These are phyloP conservation scores for Pogonus chalceus DNA, from an alignment of 1,140 invertebrate genomes.

Conservation along the genomic window DNA sequence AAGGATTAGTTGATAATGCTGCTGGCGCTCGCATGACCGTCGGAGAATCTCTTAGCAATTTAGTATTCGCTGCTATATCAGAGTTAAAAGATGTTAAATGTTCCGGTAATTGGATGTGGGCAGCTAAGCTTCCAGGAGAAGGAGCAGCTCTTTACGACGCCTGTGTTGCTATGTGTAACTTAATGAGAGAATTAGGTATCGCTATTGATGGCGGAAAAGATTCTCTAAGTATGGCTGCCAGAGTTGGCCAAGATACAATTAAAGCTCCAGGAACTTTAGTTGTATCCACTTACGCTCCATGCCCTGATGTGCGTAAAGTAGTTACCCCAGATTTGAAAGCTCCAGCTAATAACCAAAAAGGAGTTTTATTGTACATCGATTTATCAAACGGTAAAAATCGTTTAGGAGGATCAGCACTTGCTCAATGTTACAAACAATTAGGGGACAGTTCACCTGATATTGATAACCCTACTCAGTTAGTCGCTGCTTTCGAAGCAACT, in stretches of 20 bases:
- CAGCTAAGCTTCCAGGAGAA: slow-evolving; percentile 86
- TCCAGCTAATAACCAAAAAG: slow-evolving; percentile 41
- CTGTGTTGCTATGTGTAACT: slow-evolving; percentile 75
- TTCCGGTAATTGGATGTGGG: slow-evolving; percentile 99
- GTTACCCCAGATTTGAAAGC: slow-evolving; percentile 85
- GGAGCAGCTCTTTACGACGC: slow-evolving; percentile 79
- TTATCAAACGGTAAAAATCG: slow-evolving; percentile 53
- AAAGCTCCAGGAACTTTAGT: slow-evolving; percentile 91
- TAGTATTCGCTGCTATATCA: slow-evolving; percentile 86
- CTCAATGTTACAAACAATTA: slow-evolving; percentile 81
- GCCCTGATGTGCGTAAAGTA: slow-evolving; percentile 70
- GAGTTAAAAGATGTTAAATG: slow-evolving; percentile 87
- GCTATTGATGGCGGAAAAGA: slow-evolving; percentile 97
- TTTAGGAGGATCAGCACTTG: slow-evolving; percentile 83
- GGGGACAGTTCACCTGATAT: slow-evolving; percentile 75
- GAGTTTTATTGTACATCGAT: slow-evolving; percentile 58
- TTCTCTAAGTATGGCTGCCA: slow-evolving; percentile 93
- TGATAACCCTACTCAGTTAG: slow-evolving; percentile 53
- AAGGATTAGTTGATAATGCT: slow-evolving; percentile 69
- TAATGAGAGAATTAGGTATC: slow-evolving; percentile 80
- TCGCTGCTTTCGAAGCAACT: slow-evolving; percentile 67
- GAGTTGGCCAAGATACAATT: slow-evolving; percentile 60
- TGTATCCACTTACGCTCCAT: slow-evolving; percentile 88
- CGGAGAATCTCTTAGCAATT: slow-evolving; percentile 87
- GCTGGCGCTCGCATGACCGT: slow-evolving; percentile 89